Evolutionary conservation across 2,113 vertebrate species (phyloP).

Genomic region (Pterophyllum scalare): DNA sequence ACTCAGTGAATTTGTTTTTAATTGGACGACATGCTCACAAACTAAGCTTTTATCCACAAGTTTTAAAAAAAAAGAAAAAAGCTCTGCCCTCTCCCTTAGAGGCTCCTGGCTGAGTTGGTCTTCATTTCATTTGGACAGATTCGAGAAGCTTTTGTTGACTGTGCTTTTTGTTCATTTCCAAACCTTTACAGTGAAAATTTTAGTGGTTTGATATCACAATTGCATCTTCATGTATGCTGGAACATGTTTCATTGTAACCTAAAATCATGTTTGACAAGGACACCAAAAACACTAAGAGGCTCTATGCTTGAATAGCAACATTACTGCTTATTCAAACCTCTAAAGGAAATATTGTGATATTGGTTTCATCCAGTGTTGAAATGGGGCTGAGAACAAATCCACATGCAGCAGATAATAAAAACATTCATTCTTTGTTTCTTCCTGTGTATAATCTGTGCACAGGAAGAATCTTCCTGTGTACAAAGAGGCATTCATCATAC

Average conservation of each 20-base stretch:
- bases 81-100: neutral
- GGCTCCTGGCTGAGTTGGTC: neutral
- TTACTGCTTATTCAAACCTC: neutral
- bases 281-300: neutral
- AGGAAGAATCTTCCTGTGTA: neutral
- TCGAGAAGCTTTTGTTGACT: neutral
- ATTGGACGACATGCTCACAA: slow-evolving; percentile 8
- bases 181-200: neutral
- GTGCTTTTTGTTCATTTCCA: neutral
- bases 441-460: neutral
- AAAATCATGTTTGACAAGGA: neutral
- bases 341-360: neutral
- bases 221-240: neutral
- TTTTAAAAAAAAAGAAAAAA: neutral
- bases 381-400: neutral
- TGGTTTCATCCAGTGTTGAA: neutral
- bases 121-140: neutral
- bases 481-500: neutral
- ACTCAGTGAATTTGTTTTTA: slow-evolving; percentile 42
- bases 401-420: neutral
- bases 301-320: slow-evolving; percentile 1
- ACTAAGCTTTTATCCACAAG: neutral
- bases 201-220: neutral
- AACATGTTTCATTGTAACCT: neutral
- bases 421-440: neutral